phyloP scores from a whole-genome alignment of 2,113 vertebrate species.

The Chroicocephalus ridibundus region DNA sequence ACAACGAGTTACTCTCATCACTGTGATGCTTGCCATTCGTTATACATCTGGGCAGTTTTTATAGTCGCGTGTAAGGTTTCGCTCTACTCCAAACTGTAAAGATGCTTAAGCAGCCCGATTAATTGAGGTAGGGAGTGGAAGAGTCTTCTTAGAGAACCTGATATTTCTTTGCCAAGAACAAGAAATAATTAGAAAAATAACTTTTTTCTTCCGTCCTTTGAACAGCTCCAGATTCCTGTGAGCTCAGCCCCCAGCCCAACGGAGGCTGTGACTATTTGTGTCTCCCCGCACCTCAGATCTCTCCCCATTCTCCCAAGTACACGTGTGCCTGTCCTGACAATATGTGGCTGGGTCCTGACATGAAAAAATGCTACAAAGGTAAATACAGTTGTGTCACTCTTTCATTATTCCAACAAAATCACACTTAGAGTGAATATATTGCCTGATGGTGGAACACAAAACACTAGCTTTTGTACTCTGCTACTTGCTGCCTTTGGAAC shows the following conservation, averaged over 20 bases:
- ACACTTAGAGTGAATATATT: rapidly evolving
- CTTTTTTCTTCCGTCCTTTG: neutral
- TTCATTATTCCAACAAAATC: neutral
- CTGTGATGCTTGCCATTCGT: neutral
- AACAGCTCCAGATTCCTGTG: constrained; percentile 88
- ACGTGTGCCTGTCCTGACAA: constrained; percentile 94
- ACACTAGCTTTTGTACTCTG: too few relatives aligned
- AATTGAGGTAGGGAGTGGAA: neutral
- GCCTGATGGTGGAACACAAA: neutral
- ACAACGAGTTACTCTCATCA: neutral
- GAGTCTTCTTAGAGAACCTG: neutral
- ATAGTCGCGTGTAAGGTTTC: neutral
- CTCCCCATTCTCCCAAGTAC: constrained; percentile 90
- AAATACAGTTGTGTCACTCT: neutral
- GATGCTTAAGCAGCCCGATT: neutral
- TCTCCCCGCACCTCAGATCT: constrained; percentile 93
- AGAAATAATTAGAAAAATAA: neutral
- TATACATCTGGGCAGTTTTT: neutral
- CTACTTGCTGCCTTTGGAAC: neutral
- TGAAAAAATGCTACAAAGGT: constrained; percentile 92
- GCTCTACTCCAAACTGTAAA: neutral
- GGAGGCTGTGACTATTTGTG: constrained; percentile 97
- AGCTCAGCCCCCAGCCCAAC: constrained; percentile 86
- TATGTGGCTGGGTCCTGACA: constrained; percentile 92
- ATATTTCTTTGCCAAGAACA: neutral